These are phyloP conservation scores for Chunga burmeisteri DNA, from an alignment of 2,113 vertebrate species.

Conservation along the genomic window DNA sequence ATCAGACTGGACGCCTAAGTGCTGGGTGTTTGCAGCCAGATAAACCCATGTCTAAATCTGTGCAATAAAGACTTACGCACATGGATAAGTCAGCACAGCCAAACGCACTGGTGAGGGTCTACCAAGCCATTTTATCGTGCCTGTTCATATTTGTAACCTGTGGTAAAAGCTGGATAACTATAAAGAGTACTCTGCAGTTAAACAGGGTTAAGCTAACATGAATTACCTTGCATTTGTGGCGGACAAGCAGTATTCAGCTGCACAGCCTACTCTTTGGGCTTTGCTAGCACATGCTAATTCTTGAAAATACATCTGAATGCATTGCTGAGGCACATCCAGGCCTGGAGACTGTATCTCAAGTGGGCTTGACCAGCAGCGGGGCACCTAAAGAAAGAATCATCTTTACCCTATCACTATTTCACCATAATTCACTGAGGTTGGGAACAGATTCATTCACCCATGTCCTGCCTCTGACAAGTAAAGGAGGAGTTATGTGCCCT, in stretches of 20 bases:
- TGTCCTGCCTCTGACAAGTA: too few relatives aligned
- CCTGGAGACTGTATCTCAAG: not conserved
- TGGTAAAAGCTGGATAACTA: not conserved
- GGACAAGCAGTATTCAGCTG: not conserved
- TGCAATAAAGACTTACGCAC: not conserved
- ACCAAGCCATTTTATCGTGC: not conserved
- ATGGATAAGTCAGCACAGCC: not conserved
- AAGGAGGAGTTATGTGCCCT: not conserved
- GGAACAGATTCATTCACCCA: not conserved
- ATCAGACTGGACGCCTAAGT: not conserved
- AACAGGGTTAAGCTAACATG: not conserved
- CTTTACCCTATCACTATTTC: not conserved
- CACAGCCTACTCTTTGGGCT: not conserved
- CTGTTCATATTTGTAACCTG: not conserved
- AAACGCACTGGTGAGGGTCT: not conserved
- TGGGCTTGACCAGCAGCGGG: not conserved
- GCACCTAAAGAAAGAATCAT: not conserved
- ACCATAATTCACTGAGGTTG: not conserved
- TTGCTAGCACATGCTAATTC: not conserved
- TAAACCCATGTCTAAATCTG: not conserved
- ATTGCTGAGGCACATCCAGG: not conserved
- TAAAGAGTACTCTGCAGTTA: not conserved
- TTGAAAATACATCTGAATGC: not conserved
- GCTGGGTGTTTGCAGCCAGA: not conserved
- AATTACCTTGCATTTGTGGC: not conserved